Evolutionary conservation across 2,797 vertebrate genomes (phyloP), one percentile per base, ranked within the genome.

Genomic region (Poeciliopsis gracilis): DNA sequence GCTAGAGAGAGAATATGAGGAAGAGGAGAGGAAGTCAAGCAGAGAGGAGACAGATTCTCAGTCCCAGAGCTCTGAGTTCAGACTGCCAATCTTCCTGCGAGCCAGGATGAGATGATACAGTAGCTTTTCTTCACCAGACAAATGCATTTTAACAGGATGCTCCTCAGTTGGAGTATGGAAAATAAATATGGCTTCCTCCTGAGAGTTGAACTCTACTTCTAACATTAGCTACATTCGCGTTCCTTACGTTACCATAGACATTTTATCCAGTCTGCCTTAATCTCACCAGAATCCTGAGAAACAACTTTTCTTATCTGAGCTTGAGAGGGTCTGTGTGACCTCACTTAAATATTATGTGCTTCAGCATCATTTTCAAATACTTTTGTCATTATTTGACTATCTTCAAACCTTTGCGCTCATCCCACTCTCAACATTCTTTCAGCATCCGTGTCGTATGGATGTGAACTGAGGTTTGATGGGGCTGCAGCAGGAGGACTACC

Each of bases 401-500:
- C 51, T 66, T 53, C 38, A 77, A 38, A 72, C 46, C 69, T 55
- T 73, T 77, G 45, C 41, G 84, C 79, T 86, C 72, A 88, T 82
- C 84, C 79, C 80, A 47, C 33, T 0, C 36, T 13, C 81, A 30
- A 72, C 78, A 46, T 71, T 71, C 43, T 71, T 71, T 70, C 66
- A 75, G 80, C 82, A 67, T 77, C 81, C 63, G 77, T 93, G 87
- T 82, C 86, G 76, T 73, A 88, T 89, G 91, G 91, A 89, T 82
- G 87, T 66, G 82, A 86, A 69, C 72, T 55, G 87, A 84, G 69
- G 76, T 89, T 78, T 88, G 90, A 94, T 95, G 96, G 92, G 95
- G 93, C 90, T 95, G 93, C 89, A 94, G 93, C 94, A 93, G 95
- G 83, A 94, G 93, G 90, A 95, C 94, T 66, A 93, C 89, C 77